A percentile compares a stretch with the other conserved stretches of the same genome.
These are phyloP conservation scores for Macrocentrus cingulum DNA, from an alignment of 1,140 invertebrate species.

Conservation along the genomic window DNA sequence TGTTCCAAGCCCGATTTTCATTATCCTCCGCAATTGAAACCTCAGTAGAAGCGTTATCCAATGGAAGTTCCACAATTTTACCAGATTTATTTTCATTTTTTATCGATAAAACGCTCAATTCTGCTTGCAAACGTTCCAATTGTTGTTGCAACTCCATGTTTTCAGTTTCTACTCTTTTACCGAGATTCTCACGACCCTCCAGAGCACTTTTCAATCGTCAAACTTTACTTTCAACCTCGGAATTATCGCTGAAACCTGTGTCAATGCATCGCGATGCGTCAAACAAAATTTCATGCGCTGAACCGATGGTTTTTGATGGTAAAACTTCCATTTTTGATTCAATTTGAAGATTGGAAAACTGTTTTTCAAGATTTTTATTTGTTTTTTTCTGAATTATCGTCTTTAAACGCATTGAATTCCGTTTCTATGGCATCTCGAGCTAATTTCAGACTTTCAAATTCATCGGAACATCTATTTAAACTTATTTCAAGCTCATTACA, in stretches of 20 bases:
- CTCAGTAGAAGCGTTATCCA: too few species aligned
- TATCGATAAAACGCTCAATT: not conserved
- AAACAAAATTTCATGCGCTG: conserved; percentile 30
- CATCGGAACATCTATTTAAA: not conserved
- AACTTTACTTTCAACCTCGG: too few species aligned
- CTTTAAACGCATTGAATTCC: conserved; percentile 51
- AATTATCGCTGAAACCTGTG: conserved; percentile 1
- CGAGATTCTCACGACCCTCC: too few species aligned
- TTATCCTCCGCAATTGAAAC: not conserved
- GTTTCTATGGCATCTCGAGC: conserved; percentile 46
- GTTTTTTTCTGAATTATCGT: conserved; percentile 31
- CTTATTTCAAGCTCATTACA: not conserved
- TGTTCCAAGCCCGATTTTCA: conserved; percentile 59
- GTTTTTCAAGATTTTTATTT: not conserved
- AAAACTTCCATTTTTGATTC: conserved; percentile 34
- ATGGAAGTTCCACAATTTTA: not conserved
- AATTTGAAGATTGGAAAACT: too few species aligned
- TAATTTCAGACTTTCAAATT: conserved; percentile 41
- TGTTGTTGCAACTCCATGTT: not conserved
- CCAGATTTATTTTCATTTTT: not conserved
- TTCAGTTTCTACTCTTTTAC: not conserved
- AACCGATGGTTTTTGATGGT: conserved; percentile 1
- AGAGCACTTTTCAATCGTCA: too few species aligned
- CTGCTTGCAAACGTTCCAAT: not conserved
- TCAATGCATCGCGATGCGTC: conserved; percentile 44